Conservation (phyloP, 1,140 invertebrate species). For the Drosophila busckii region DNA sequence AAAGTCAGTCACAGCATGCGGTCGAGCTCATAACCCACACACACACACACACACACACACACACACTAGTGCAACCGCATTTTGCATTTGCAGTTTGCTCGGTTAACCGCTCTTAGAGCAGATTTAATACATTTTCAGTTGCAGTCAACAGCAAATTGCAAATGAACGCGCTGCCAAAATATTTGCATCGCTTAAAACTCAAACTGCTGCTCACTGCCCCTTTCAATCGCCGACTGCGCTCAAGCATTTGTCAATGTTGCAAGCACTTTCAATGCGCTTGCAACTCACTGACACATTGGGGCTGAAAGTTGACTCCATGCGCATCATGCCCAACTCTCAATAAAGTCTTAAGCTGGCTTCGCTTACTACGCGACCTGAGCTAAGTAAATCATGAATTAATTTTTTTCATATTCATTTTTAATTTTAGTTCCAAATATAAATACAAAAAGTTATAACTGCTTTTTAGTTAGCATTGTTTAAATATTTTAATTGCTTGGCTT, state of each 20-base stretch:
- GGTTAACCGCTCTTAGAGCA: slow-evolving; percentile 70
- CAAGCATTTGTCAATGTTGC: neutral
- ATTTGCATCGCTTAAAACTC: slow-evolving; percentile 65
- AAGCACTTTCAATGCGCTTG: too few species aligned
- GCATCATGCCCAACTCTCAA: too few species aligned
- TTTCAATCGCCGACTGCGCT: neutral
- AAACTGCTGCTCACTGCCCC: neutral
- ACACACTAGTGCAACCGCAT: slow-evolving; percentile 39
- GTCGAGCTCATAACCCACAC: slow-evolving; percentile 24
- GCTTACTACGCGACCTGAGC: too few species aligned
- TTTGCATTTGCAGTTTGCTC: slow-evolving; percentile 70
- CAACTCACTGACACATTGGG: too few species aligned
- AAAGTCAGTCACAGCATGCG: neutral
- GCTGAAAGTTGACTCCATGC: too few species aligned
- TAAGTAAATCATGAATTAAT: too few species aligned
- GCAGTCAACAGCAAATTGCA: slow-evolving; percentile 6
- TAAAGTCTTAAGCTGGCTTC: too few species aligned
- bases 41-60: slow-evolving; percentile 18
- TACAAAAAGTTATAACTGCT: too few species aligned
- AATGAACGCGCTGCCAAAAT: slow-evolving; percentile 55
- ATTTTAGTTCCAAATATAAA: too few species aligned
- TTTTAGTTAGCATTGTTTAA: too few species aligned
- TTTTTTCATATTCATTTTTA: too few species aligned
- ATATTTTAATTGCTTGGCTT: too few species aligned
- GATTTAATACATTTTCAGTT: slow-evolving; percentile 61